Percentiles rank a stretch among this genome's conserved stretches.
These are phyloP conservation scores for Heterodera schachtii DNA, from an alignment of 1,140 invertebrate species.

Conservation along the genomic window DNA sequence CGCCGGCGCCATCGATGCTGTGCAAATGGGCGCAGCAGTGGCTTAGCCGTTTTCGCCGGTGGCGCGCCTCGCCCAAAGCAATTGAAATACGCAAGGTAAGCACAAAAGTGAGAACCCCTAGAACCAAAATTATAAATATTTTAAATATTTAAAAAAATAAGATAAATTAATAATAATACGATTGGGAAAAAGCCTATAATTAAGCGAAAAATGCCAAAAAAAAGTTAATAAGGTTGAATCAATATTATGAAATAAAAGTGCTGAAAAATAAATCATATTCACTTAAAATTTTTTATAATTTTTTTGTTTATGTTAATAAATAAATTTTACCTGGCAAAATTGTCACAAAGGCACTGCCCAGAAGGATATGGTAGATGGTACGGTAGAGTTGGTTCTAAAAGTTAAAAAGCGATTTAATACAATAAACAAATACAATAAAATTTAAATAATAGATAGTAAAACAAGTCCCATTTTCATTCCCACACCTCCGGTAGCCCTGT, in stretches of 20 bases:
- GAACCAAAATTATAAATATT: neutral
- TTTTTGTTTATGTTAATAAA: neutral
- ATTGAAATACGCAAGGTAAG: constrained; percentile 60
- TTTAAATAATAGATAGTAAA: no score
- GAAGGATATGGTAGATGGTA: constrained; percentile 60
- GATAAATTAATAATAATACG: no score
- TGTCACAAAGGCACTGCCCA: constrained; percentile 59
- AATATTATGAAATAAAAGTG: no score
- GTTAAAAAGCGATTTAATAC: neutral
- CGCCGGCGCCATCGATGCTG: neutral
- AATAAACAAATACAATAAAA: no score
- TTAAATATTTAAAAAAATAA: no score
- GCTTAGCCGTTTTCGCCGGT: constrained; percentile 48
- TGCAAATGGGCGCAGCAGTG: constrained; percentile 9
- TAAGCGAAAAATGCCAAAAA: no score
- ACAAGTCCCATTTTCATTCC: no score
- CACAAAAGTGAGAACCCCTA: constrained; percentile 45
- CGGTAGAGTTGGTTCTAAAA: constrained; percentile 58
- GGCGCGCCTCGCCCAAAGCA: constrained; percentile 47
- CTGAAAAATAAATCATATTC: no score
- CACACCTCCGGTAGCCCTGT: constrained; percentile 49
- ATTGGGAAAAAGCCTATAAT: no score
- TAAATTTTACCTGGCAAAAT: constrained; percentile 53
- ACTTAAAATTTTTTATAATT: no score
- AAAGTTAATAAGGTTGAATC: no score